phyloP scores from a whole-genome alignment of 2,113 vertebrate species.

The Sapajus apella region DNA sequence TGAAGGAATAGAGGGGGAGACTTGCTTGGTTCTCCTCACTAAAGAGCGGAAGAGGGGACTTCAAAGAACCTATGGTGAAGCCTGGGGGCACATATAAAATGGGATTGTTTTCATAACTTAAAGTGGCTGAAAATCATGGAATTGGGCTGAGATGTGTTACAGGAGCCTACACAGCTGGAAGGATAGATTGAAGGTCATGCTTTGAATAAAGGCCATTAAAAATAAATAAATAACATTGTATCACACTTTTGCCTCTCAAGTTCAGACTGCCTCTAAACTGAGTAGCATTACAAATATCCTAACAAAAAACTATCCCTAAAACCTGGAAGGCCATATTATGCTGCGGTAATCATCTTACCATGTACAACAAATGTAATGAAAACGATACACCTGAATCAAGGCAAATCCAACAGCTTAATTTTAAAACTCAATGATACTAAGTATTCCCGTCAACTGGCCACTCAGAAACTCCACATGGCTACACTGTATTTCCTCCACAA shows the following conservation, averaged over 20 bases:
- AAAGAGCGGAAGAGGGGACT: no score
- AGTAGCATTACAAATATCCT: background rate
- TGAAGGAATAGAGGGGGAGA: background rate
- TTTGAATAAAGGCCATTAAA: background rate
- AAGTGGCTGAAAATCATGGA: background rate
- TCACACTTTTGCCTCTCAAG: background rate
- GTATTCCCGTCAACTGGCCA: no score
- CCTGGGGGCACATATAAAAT: fast-evolving
- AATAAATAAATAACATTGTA: background rate
- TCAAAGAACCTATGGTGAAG: background rate
- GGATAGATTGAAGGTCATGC: background rate
- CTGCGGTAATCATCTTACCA: background rate
- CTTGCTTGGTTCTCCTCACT: background rate
- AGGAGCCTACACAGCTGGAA: background rate
- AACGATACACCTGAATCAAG: background rate
- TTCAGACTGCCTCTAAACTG: background rate
- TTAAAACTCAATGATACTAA: background rate
- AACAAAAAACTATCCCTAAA: background rate
- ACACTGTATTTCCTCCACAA: fast-evolving
- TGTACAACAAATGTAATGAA: background rate
- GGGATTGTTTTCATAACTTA: background rate
- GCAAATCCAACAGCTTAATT: background rate
- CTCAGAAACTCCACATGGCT: background rate
- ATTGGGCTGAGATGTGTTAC: background rate
- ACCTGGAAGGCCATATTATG: background rate